A percentile compares a stretch with the other conserved stretches of the same genome.
Evolutionary conservation across 2,888 invertebrate genomes (phyloP).

Genomic region (Drosophila sordidula): DNA sequence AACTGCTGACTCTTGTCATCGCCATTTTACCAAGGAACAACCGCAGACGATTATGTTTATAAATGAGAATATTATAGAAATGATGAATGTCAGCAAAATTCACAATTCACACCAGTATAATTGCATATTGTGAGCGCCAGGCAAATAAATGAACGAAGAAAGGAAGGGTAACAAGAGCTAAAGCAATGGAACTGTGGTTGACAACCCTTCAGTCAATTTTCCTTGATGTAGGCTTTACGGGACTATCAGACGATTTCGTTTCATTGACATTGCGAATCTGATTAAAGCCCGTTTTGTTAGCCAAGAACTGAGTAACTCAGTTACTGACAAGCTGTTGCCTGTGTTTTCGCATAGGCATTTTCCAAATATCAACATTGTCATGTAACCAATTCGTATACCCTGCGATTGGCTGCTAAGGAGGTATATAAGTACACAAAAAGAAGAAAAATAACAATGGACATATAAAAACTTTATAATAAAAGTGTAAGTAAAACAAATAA

Average conservation of each 20-base stretch:
- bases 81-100: constrained; percentile 27
- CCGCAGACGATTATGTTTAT: constrained; percentile 26
- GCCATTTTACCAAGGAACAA: constrained; percentile 13
- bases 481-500: background rate
- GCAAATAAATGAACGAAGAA: constrained; percentile 5
- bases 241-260: constrained; percentile 1
- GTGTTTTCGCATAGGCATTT: constrained; percentile 13
- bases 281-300: constrained; percentile 28
- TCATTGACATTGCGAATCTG: constrained; percentile 39
- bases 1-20: constrained; percentile 52
- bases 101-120: constrained; percentile 5
- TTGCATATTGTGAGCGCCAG: background rate
- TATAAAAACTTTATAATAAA: background rate
- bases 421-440: background rate
- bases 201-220: constrained; percentile 11
- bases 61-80: constrained; percentile 33
- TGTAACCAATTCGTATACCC: constrained; percentile 15
- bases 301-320: constrained; percentile 13
- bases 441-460: background rate
- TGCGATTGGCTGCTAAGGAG: background rate
- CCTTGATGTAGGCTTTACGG: constrained; percentile 7
- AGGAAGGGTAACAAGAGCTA: background rate
- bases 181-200: constrained; percentile 11
- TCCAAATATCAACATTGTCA: constrained; percentile 27
- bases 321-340: constrained; percentile 21